Base-by-base conservation (phyloP, 1,140 invertebrate genomes). In the Papilio aristodemus region DNA sequence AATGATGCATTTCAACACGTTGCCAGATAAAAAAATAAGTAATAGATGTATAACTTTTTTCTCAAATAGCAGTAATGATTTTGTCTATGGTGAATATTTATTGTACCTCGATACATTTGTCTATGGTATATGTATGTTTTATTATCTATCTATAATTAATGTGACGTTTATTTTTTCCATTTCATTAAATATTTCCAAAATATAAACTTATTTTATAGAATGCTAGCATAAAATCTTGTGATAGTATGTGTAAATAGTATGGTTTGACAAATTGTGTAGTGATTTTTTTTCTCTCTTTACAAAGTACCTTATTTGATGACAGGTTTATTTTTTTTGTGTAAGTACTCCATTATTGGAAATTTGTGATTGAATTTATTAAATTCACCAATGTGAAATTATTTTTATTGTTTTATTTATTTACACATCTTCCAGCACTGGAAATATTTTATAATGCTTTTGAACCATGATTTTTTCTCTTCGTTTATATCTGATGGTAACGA, bases 281-380 rank as follows among this genome's bases (percentile, higher is more conserved):
- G 77, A 79, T 73, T 46, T 72, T 62, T n/a, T 71, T 72, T 82
- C 76, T 83, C 71, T 81, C 69, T 84, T 84, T 84, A 81, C 81
- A 80, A 78, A 79, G 86, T 89, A 86, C 79, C 79, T 86, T 75
- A 76, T 74, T 82, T 59, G 78, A 78, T 76, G 81, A 80, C 86
- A 84, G 81, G 72, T 87, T 86, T 85, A 85, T 32, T 43, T 50
- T 46, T 46, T 84, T 89, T 84, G 74, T 86, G 57, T 80, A 87
- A 87, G 81, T 87, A 88, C 84, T 88, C 89, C 88, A 85, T 87
- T 86, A 85, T 84, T 87, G 81, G 86, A 86, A 89, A 69, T 82
- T 80, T 83, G 88, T 87, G 85, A 91, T 91, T 89, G 87, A 91
- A 91, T 89, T 90, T 89, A 91, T 89, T 91, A 89, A 91, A 91